A percentile compares a stretch with the other conserved stretches of the same genome.
These are phyloP conservation scores for Penaeus monodon DNA, from an alignment of 2,888 invertebrate species.

Conservation along the genomic window DNA sequence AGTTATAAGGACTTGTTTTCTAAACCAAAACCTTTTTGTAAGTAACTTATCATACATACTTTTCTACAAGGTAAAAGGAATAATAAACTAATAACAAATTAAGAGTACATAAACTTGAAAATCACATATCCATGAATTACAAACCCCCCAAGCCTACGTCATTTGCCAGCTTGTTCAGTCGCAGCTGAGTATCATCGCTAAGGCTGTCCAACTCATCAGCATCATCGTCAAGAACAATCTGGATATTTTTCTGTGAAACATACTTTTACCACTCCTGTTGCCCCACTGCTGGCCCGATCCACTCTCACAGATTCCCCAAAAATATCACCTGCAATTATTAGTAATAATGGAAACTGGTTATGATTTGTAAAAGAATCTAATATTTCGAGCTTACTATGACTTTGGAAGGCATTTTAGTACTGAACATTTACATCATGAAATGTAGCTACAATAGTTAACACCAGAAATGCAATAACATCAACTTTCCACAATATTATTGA, in stretches of 20 bases:
- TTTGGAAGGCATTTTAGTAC: no score
- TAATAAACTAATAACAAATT: no score
- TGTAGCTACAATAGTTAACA: no score
- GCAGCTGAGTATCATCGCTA: conserved; percentile 68
- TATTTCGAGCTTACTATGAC: no score
- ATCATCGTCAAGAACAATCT: conserved; percentile 70
- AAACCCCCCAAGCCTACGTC: conserved; percentile 68
- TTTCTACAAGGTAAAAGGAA: no score
- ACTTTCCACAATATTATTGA: no score
- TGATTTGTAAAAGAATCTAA: neutral
- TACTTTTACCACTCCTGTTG: conserved; percentile 70
- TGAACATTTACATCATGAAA: no score
- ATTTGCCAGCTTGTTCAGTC: conserved; percentile 71
- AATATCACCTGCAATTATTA: conserved; percentile 70
- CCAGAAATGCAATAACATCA: no score
- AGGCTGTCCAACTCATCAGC: conserved; percentile 68
- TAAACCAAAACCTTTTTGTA: no score
- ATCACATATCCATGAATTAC: neutral
- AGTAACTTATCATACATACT: no score
- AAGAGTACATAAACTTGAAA: no score
- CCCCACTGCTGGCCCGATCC: conserved; percentile 66
- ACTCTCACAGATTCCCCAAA: conserved; percentile 69
- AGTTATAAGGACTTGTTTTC: neutral
- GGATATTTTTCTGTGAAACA: conserved; percentile 68
- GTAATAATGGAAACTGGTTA: neutral